Percentiles rank a stretch among this genome's conserved stretches.
Conservation (phyloP, 2,888 invertebrate genomes). For the Euclidia mi region DNA sequence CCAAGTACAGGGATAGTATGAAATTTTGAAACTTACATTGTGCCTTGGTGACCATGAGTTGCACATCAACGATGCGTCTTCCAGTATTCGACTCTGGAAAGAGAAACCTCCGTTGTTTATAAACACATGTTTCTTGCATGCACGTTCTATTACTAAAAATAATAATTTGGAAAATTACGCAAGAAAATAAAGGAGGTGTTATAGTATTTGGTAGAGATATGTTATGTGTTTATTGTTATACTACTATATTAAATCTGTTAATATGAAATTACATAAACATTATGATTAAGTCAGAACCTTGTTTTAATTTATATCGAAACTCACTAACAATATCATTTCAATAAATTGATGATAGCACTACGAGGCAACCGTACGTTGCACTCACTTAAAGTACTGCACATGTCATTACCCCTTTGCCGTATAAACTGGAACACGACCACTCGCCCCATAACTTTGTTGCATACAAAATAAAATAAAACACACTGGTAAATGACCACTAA, state of each 20-base stretch:
- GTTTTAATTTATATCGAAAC: no score
- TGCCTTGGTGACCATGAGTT: conserved; percentile 97
- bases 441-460: neutral
- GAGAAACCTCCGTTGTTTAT: conserved; percentile 71
- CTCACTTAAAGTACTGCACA: no score
- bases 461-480: conserved; percentile 11
- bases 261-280: no score
- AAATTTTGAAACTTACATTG: conserved; percentile 92
- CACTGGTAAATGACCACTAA: neutral
- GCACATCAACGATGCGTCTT: conserved; percentile 97
- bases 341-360: no score
- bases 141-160: conserved; percentile 32
- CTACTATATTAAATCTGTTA: no score
- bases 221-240: no score
- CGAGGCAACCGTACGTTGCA: no score
- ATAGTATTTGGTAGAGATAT: no score
- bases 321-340: no score
- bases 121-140: conserved; percentile 59
- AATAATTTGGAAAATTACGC: neutral
- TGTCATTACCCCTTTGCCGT: no score
- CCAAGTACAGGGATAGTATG: neutral
- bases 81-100: conserved; percentile 96
- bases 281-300: no score
- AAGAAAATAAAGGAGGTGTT: neutral
- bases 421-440: neutral